Percentiles rank a stretch among this genome's conserved stretches.
These are phyloP conservation scores for Eublepharis macularius DNA, from an alignment of 2,113 vertebrate species.

Conservation along the genomic window DNA sequence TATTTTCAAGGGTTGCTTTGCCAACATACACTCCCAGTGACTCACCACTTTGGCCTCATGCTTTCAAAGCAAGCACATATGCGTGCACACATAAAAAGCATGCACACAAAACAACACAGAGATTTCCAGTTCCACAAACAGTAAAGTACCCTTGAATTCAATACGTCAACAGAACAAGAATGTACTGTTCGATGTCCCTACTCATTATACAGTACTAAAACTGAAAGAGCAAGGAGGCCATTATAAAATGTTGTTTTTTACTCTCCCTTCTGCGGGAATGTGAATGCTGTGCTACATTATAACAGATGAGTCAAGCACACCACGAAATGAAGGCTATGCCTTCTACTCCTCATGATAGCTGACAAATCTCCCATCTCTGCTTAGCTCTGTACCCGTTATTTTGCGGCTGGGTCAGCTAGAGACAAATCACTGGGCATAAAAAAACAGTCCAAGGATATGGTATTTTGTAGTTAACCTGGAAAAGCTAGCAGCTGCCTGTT, in stretches of 20 bases:
- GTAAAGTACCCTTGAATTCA: background rate
- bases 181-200: background rate
- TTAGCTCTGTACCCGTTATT: background rate
- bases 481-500: too few species aligned
- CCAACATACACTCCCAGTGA: background rate
- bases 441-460: background rate
- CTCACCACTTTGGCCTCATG: background rate
- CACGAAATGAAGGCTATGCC: background rate
- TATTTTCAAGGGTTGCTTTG: constrained; percentile 1
- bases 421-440: background rate
- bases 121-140: background rate
- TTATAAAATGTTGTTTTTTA: background rate
- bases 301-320: background rate
- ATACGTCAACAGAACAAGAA: background rate
- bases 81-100: background rate
- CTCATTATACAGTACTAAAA: background rate
- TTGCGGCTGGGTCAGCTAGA: background rate
- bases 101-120: background rate
- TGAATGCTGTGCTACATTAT: background rate
- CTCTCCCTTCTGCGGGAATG: fast-evolving
- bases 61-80: fast-evolving
- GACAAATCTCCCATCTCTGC: background rate
- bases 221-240: background rate
- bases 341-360: background rate
- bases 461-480: background rate